Base-by-base conservation (phyloP, 2,888 invertebrate species). In the Micoletzkya japonica region DNA sequence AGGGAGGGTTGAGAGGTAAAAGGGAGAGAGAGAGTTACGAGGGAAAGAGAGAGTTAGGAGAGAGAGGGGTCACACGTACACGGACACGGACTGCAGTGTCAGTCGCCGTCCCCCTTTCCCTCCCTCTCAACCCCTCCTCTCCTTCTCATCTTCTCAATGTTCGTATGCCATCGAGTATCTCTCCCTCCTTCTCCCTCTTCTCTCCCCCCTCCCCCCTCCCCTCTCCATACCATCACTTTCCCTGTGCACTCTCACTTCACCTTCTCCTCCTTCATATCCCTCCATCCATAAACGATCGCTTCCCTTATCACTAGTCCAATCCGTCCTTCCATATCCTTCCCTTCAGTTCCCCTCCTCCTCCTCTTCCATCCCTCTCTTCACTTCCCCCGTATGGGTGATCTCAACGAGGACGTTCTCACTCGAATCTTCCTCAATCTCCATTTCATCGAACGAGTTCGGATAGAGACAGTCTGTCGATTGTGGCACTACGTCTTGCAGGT, bases 381-480 rank as follows among this genome's bases (percentile, higher is more conserved):
- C 10, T 20, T 14, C 44, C 28, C 28, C n/a, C 34, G 26, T 4
- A 72, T 66, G 61, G 37, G 56, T 30, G 61, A 68, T 24, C 30
- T 71, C 20, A 39, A 59, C 34, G 20, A 49, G 26, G 76, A 76
- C 54, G 71, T 71, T 30, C 73, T 76, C 32, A 59, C 74, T 26
- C 60, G 63, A 64, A 70, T 76, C 30, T 74, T 76, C 44, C 72
- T 68, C 68, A 70, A 70, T 56, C 72, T 76, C 30, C 57, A 67
- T 52, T 77, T 82, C 56, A 49, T 60, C 10, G 75, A 82, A 30
- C 72, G 77, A 61, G 76, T 84, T 17, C 71, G 71, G 36, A 49
- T 75, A 36, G 82, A 82, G 69, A 52, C 63, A 10, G 83, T 82
- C 20, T 82, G 82, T 50, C 56, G 70, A n/a, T 6, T 44, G 39